These are phyloP conservation scores for Leptura quadrifasciata DNA, from an alignment of 2,888 invertebrate species.

Conservation along the genomic window DNA sequence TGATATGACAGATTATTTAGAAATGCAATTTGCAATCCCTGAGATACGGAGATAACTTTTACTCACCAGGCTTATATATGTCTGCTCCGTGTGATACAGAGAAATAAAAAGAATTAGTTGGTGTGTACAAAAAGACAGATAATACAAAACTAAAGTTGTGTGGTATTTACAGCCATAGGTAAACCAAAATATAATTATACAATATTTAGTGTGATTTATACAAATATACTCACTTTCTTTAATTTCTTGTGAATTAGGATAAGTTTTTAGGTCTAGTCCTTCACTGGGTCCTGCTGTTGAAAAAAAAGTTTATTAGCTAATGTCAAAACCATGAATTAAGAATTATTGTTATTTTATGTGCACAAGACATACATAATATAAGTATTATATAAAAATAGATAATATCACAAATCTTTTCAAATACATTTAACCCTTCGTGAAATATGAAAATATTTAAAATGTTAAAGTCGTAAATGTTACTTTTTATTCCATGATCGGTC, in stretches of 20 bases:
- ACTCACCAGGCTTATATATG: conserved; percentile 72
- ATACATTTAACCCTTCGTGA: too few relatives aligned
- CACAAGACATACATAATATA: too few relatives aligned
- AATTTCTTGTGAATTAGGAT: conserved; percentile 85
- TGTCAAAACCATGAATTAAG: not conserved
- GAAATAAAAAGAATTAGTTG: conserved; percentile 68
- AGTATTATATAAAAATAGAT: too few relatives aligned
- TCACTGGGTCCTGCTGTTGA: conserved; percentile 65
- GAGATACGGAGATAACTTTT: conserved; percentile 50
- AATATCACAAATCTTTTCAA: too few relatives aligned
- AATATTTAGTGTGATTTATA: not conserved
- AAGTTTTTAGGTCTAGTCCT: conserved; percentile 82
- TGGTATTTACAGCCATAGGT: conserved; percentile 44
- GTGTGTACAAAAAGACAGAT: conserved; percentile 43
- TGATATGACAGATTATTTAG: conserved; percentile 13
- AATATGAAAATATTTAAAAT: too few relatives aligned
- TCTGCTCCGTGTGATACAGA: conserved; percentile 68
- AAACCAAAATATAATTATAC: conserved; percentile 5
- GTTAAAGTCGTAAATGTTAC: too few relatives aligned
- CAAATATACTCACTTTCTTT: conserved; percentile 84
- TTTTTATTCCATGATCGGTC: too few relatives aligned
- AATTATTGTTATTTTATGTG: too few relatives aligned
- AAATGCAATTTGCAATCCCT: conserved; percentile 19
- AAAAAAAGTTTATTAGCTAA: conserved; percentile 44
- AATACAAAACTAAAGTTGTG: conserved; percentile 24